Base-by-base conservation (phyloP, 2,888 invertebrate genomes). In the Caradrina clavipalpis region DNA sequence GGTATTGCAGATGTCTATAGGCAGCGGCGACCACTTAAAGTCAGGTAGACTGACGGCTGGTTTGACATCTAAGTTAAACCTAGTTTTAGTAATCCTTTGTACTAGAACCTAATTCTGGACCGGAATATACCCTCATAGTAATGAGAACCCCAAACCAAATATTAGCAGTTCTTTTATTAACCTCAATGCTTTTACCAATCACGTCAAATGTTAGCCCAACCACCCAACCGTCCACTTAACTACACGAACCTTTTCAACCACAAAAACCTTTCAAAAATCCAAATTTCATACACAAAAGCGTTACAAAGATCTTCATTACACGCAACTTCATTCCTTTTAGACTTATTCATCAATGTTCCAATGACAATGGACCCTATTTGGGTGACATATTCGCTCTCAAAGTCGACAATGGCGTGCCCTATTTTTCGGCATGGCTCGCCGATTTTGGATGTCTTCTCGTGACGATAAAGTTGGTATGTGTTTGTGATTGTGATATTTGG, bases 301-400 rank as follows among this genome's bases (percentile, higher is more conserved):
- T 62, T 47, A 57, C 58, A 62, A 65, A 76, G 69, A 59, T 55
- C 57, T 69, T 80, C 68, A 79, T 80, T 78, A 73, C 62, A 70
- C 45, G 66, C 67, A 22, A 68, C 68, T 78, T 73, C 68, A 64
- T 80, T 65, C 70, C 63, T 64, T 68, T 64, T 76, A 50, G 58
- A 63, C 50, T 50, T 69, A 83, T 83, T 58, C 58, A 61, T 79
- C 84, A 80, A 69, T 77, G 77, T 76, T 59, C 55, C 21, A 58
- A 10, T 57, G 64, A 84, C 84, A 83, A 84, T 77, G 50, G 73
- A 21, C 35, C 49, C 77, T 59, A 73, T 81, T 73, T 15, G 49
- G 53, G 60, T 76, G 76, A 83, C 74, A 69, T 83, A 82, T 82
- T 75, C 71, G 74, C 76, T 79, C 66, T 79, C 58, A 62, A 60